These are phyloP conservation scores for Marronus borbonicus DNA, from an alignment of 2,888 invertebrate species.

Conservation along the genomic window DNA sequence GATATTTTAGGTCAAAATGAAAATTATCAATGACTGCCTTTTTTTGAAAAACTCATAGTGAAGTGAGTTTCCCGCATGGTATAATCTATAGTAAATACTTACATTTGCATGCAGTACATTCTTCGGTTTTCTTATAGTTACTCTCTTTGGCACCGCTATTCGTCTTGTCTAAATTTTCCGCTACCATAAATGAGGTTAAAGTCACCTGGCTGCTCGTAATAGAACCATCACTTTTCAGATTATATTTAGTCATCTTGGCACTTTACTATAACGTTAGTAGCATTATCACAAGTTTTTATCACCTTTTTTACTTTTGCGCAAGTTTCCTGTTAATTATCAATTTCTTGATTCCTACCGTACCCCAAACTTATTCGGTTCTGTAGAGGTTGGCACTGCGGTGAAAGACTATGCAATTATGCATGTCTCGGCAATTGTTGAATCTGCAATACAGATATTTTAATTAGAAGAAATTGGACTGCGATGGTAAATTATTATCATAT, in stretches of 20 bases:
- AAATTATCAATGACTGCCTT: no score
- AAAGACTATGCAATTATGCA: no score
- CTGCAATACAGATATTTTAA: no score
- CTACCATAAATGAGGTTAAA: constrained; percentile 63
- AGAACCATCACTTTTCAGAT: constrained; percentile 66
- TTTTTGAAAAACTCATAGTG: no score
- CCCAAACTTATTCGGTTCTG: no score
- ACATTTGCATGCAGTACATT: constrained; percentile 41
- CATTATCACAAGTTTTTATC: constrained; percentile 40
- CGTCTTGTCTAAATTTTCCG: constrained; percentile 53
- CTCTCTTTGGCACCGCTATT: constrained; percentile 38
- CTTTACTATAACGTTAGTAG: constrained; percentile 14
- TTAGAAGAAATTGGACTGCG: no score
- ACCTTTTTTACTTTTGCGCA: neutral
- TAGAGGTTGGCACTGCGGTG: no score
- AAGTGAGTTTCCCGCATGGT: no score
- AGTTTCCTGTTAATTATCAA: neutral
- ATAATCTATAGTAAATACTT: constrained; percentile 5
- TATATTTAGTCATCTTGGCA: constrained; percentile 73
- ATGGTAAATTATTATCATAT: no score
- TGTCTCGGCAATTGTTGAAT: no score
- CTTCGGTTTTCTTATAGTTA: constrained; percentile 25
- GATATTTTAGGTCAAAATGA: no score
- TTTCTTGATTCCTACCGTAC: no score
- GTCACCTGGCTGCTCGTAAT: constrained; percentile 62